Conservation (phyloP, 2,888 invertebrate genomes). For the Danaus chrysippus region DNA sequence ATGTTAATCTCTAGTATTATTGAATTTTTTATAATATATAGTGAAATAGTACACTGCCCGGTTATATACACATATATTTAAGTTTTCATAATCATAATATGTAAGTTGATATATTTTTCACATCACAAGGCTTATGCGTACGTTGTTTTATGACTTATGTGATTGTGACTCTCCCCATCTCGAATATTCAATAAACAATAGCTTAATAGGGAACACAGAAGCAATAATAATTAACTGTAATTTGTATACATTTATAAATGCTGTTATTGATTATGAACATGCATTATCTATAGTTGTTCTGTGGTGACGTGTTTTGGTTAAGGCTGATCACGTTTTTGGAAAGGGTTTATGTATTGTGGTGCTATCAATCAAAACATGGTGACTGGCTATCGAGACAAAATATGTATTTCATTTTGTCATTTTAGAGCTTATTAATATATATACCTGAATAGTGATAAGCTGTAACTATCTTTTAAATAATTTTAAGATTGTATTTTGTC, state of each 20-base stretch:
- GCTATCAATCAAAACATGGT: slow-evolving; percentile 68
- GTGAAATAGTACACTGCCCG: slow-evolving; percentile 34
- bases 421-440: slow-evolving; percentile 79
- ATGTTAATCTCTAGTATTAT: slow-evolving; percentile 22
- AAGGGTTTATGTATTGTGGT: slow-evolving; percentile 64
- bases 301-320: slow-evolving; percentile 28
- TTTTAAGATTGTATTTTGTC: slow-evolving; percentile 67
- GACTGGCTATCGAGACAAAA: slow-evolving; percentile 65
- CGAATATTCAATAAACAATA: slow-evolving; percentile 29
- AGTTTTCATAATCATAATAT: slow-evolving; percentile 16
- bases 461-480: slow-evolving; percentile 74
- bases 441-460: slow-evolving; percentile 61
- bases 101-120: slow-evolving; percentile 4
- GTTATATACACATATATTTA: slow-evolving; percentile 29
- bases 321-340: slow-evolving; percentile 44
- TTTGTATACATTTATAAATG: slow-evolving; percentile 30
- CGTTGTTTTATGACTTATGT: not conserved
- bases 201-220: slow-evolving; percentile 38
- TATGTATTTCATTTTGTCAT: slow-evolving; percentile 70
- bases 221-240: slow-evolving; percentile 48
- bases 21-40: slow-evolving; percentile 14
- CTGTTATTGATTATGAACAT: slow-evolving; percentile 30
- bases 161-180: slow-evolving; percentile 18
- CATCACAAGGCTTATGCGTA: slow-evolving; percentile 14
- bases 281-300: slow-evolving; percentile 27